These are phyloP conservation scores for Timandra comae DNA, from an alignment of 2,888 invertebrate genomes.

Conservation along the genomic window DNA sequence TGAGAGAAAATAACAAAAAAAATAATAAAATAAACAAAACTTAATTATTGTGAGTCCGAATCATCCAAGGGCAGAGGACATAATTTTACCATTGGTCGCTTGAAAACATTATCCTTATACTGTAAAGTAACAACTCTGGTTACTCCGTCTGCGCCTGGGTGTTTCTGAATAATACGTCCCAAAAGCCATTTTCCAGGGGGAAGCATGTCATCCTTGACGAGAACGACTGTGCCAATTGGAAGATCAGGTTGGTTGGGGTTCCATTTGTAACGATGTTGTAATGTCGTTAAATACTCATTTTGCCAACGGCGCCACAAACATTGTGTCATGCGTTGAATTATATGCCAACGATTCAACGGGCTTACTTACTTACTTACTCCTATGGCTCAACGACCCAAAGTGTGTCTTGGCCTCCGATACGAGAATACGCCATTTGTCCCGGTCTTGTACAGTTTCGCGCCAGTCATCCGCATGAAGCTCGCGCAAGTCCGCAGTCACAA, in stretches of 20 bases:
- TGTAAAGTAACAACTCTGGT: constrained; percentile 8
- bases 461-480: too few relatives aligned
- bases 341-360: constrained; percentile 10
- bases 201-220: constrained; percentile 12
- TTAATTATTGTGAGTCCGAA: background rate
- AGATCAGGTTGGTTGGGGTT: constrained; percentile 1
- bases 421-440: too few relatives aligned
- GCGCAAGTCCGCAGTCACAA: too few relatives aligned
- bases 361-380: too few relatives aligned
- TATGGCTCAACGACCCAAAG: too few relatives aligned
- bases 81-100: constrained; percentile 4
- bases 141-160: constrained; percentile 11
- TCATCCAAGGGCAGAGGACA: constrained; percentile 2
- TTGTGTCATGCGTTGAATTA: constrained; percentile 12
- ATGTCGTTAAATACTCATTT: constrained; percentile 10
- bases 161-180: constrained; percentile 9
- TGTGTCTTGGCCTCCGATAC: too few relatives aligned
- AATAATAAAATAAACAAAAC: background rate
- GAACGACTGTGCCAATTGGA: constrained; percentile 7
- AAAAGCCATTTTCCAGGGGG: constrained; percentile 16
- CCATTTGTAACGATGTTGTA: constrained; percentile 15
- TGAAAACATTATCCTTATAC: constrained; percentile 5
- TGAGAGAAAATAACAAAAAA: background rate
- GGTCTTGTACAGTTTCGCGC: too few relatives aligned
- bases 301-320: constrained; percentile 17